Percentiles rank a stretch among this genome's conserved stretches.
These are phyloP conservation scores for Sanderia malayensis DNA, from an alignment of 30 jellyfish, hydroid and myxozoan genomes.

Conservation along the genomic window DNA sequence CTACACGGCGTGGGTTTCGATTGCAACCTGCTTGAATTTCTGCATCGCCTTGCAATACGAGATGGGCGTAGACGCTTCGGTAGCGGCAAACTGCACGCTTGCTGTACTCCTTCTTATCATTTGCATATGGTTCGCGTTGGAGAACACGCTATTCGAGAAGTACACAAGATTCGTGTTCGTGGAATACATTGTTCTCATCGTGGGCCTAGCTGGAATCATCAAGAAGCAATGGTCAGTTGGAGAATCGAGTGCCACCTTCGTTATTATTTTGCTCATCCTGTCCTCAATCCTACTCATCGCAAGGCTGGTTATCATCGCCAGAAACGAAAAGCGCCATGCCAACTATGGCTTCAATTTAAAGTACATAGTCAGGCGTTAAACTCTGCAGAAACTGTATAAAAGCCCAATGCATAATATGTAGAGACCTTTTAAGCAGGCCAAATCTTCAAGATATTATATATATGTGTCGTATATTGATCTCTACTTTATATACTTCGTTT, in stretches of 20 bases:
- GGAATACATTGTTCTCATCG: conserved; percentile 42
- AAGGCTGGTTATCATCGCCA: conserved; percentile 12
- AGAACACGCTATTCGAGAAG: conserved; percentile 45
- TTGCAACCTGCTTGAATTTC: conserved; percentile 54
- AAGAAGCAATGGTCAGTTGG: conserved; percentile 53
- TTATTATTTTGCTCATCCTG: conserved; percentile 24
- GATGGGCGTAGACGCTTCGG: conserved; percentile 16
- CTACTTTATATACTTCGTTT: too few species aligned
- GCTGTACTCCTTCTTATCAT: conserved; percentile 41
- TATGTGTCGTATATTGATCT: too few species aligned
- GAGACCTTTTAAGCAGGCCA: too few species aligned
- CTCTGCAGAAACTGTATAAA: too few species aligned
- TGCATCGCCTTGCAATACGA: conserved; percentile 37
- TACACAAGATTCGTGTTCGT: conserved; percentile 53
- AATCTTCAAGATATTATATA: too few species aligned
- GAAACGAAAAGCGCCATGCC: conserved; percentile 21
- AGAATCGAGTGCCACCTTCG: conserved; percentile 32
- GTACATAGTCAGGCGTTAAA: conserved; percentile 33
- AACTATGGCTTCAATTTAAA: conserved; percentile 25
- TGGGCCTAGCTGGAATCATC: conserved; percentile 46
- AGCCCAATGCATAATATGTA: too few species aligned
- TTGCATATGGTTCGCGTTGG: conserved; percentile 56
- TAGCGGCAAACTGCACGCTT: conserved; percentile 51
- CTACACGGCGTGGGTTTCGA: conserved; percentile 66
- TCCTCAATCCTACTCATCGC: conserved; percentile 14